phyloP scores from a whole-genome alignment of 2,113 vertebrate genomes.

The Myrmecobius fasciatus region DNA sequence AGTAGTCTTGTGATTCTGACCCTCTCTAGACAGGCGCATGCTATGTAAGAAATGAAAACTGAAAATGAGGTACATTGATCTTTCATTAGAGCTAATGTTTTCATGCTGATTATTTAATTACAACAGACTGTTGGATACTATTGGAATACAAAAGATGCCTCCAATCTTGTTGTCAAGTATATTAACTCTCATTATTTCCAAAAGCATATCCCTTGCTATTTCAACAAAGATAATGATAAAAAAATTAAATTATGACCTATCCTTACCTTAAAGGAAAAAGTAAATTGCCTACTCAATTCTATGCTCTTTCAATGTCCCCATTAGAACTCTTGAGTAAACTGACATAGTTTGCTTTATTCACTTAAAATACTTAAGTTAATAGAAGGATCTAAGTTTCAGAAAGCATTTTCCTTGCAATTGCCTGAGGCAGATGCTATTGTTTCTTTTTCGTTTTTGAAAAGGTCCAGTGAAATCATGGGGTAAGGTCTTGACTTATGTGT shows the following conservation, averaged over 20 bases:
- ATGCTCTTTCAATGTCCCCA: not conserved
- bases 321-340: not conserved
- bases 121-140: slow-evolving; percentile 14
- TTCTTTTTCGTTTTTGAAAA: not conserved
- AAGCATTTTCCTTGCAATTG: not conserved
- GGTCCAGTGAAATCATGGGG: no score
- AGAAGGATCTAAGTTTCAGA: not conserved
- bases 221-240: slow-evolving; percentile 30
- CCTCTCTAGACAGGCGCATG: not conserved
- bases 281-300: not conserved
- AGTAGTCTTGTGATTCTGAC: not conserved
- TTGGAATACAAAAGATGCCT: slow-evolving; percentile 30
- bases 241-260: not conserved
- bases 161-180: not conserved
- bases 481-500: not conserved
- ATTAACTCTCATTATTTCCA: slow-evolving; percentile 22
- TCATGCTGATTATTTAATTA: slow-evolving; percentile 9
- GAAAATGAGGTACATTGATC: slow-evolving; percentile 5
- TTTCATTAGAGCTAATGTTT: slow-evolving; percentile 31
- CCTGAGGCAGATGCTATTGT: not conserved
- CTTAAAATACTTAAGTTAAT: not conserved
- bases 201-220: slow-evolving; percentile 28
- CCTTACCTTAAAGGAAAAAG: not conserved
- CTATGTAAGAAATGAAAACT: not conserved
- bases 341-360: not conserved